phyloP scores from a whole-genome alignment of 2,797 vertebrate genomes.

The Denticeps clupeoides region DNA sequence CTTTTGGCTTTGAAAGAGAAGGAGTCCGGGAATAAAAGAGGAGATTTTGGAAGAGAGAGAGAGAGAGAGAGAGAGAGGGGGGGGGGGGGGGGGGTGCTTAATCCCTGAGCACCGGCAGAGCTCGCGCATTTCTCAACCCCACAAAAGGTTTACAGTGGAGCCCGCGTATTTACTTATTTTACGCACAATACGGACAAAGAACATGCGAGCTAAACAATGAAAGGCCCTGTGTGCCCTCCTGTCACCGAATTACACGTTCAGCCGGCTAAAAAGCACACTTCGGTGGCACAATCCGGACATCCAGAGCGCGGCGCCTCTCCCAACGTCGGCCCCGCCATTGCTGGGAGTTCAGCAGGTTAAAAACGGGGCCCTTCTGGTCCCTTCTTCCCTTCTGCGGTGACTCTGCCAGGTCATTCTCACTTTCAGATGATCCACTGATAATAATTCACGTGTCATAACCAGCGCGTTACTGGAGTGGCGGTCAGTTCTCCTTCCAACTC shows the following conservation, averaged over 20 bases:
- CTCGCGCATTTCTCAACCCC: neutral
- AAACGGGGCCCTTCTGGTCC: neutral
- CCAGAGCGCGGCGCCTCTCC: neutral
- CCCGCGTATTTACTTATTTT: conserved; percentile 1
- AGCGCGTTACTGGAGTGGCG: no score
- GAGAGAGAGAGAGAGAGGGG: neutral
- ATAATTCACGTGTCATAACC: no score
- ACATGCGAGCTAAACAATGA: neutral
- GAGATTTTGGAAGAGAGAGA: neutral
- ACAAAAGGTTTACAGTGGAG: neutral
- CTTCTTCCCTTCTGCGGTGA: neutral
- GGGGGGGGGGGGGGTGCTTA: neutral
- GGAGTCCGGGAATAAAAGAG: neutral
- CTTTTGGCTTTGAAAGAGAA: neutral
- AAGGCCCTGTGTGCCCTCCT: neutral
- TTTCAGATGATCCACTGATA: neutral
- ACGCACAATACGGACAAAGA: neutral
- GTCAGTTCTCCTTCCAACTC: no score
- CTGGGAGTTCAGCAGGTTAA: conserved; percentile 1
- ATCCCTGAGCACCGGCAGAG: neutral
- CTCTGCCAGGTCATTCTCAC: neutral
- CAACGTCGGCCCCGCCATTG: neutral
- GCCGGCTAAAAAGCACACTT: neutral
- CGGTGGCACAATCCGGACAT: neutral
- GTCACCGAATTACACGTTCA: conserved; percentile 1